Evolutionary conservation across 2,797 vertebrate genomes (phyloP), one percentile per base, ranked within the genome.

Genomic region (Paguma larvata): DNA sequence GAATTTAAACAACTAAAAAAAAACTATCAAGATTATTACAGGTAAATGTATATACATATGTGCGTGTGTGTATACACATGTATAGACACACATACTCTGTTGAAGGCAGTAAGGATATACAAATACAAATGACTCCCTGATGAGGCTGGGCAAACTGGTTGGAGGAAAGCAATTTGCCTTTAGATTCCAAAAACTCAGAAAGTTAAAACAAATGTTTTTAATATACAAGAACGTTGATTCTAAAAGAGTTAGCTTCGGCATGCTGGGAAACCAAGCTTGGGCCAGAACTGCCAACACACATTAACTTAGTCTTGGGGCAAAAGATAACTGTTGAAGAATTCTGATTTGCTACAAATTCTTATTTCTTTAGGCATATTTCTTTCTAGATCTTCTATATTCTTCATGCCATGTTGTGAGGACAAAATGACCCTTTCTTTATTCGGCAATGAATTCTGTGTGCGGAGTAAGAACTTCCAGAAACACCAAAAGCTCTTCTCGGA

Each of bases 381-480:
- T 94, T 95, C 78, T 18, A 93, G 23, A 78, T 95, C 23, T 38
- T 79, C 62, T 13, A 72, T 21, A 68, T 90, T 82, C n/a, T 85
- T 90, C 21, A n/a, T n/a, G 34, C 48, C 30, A 63, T 46, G 93
- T 78, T 79, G 16, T 48, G 38, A 95, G 34, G 53, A 93, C 23
- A 84, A 23, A 85, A 63, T 4, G 12, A 65, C 30, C 3, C 77
- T 80, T 90, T 67, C 67, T 92, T 93, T 67, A 79, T 82, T 90
- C 87, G 53, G 75, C 93, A 97, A 75, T 30, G 34, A 92, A 80
- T 80, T 34, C 59, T 77, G 41, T 84, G 21, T 73, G 67, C 9
- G 78, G 2, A 91, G 30, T 46, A 65, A 97, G 32, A 97, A 90
- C 27, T 72, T 94, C 44, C 41, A 84, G 51, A 96, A 95, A 80